Evolutionary conservation across 1,140 invertebrate genomes (phyloP), one percentile per base, ranked within the genome.

Genomic region (Micrasema longulum): DNA sequence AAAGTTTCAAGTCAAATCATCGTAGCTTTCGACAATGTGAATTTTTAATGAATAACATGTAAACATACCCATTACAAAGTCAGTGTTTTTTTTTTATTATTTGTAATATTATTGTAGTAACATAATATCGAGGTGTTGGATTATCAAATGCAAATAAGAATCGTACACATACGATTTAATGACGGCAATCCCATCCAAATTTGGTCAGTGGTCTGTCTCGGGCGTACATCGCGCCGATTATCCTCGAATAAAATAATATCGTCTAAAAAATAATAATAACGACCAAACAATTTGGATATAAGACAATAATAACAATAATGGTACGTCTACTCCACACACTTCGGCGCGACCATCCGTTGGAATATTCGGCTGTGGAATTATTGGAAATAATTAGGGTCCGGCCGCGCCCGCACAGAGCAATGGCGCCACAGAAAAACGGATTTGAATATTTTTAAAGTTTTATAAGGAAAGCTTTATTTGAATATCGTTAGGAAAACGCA

Each of bases 251-350:
- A 73, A 73, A 73, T 72, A 72, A 69, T 55, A 73, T 73, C 70
- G 41, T 31, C 72, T 65, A 69, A 74, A 74, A 66, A 74, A 67
- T 74, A 74, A 70, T 66, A 66, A 66, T 47, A 22, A 23, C 64
- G 26, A 52, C 67, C 66, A 48, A 67, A 74, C 68, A 68, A 74
- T 74, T 74, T 74, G 67, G 72, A 74, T 74, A 66, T 67, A 67
- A 70, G 67, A 74, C 72, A 74, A 74, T 74, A 74, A 74, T 69
- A 45, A 74, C 72, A 74, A 74, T 74, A 74, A 74, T 69, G 53
- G 60, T 48, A 48, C 60, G 60, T 60, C 60, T 45, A 41, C 60
- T 5, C 43, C 2, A 31, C 26, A 31, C 26, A 31, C 26, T 31
- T 31, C 26, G 26, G 22, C 23, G n/a, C 41, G 60, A 20, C 60